Evolutionary conservation across 92 coral and sea anemone species (phyloP).

Genomic region (Heliopora coerulea): DNA sequence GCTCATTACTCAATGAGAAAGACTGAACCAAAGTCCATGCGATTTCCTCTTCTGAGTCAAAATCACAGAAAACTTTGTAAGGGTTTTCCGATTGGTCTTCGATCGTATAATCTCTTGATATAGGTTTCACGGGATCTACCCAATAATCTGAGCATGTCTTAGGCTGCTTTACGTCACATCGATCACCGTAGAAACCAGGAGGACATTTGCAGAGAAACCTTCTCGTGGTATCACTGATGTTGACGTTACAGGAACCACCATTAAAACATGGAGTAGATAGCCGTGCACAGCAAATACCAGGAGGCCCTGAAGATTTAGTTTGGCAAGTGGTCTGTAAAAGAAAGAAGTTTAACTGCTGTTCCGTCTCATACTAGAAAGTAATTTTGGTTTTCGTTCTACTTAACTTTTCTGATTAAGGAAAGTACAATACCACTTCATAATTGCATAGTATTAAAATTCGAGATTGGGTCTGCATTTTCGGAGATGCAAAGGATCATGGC

Average conservation of each 20-base stretch:
- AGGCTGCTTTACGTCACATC: background rate
- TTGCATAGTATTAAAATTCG: too few species aligned
- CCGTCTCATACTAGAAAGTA: too few species aligned
- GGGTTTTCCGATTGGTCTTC: background rate
- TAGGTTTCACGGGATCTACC: constrained; percentile 2
- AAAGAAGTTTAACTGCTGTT: too few species aligned
- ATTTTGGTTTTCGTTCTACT: too few species aligned
- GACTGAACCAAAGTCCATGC: constrained; percentile 19
- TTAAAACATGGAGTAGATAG: background rate
- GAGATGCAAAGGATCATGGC: too few species aligned
- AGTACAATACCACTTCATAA: too few species aligned
- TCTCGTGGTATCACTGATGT: constrained; percentile 7
- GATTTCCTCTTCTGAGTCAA: constrained; percentile 15
- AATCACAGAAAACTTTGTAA: constrained; percentile 16
- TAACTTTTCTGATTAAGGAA: too few species aligned
- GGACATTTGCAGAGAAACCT: constrained; percentile 15
- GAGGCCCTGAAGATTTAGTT: background rate
- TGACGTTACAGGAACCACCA: constrained; percentile 20
- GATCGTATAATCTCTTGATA: constrained; percentile 1
- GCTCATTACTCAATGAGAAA: background rate
- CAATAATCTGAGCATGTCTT: constrained; percentile 19
- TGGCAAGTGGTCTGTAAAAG: background rate
- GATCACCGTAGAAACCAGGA: constrained; percentile 18
- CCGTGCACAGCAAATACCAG: background rate
- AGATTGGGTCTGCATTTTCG: too few species aligned